Evolutionary conservation across 37 sponge, comb jelly and placozoan species (phyloP).

Genomic region (Petrosia ficiformis): DNA sequence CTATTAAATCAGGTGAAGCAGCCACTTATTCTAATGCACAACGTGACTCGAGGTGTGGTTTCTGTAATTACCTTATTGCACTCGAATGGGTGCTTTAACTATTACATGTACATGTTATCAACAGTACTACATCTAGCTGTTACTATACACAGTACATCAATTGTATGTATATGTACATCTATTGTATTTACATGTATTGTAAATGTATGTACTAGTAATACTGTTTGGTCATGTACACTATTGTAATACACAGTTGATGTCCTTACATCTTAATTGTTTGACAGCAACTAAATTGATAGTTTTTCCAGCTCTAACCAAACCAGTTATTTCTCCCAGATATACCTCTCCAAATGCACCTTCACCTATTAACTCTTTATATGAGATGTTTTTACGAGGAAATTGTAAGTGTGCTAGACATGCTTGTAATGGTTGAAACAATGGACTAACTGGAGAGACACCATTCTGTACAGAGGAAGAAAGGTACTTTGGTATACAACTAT

Average conservation of each 20-base stretch:
- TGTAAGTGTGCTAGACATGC: constrained; percentile 50
- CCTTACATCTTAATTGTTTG: constrained; percentile 80
- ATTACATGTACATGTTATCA: too few relatives aligned
- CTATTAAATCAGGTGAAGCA: too few relatives aligned
- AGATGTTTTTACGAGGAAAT: constrained; percentile 47
- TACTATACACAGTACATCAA: too few relatives aligned
- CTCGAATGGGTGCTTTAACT: too few relatives aligned
- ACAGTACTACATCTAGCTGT: too few relatives aligned
- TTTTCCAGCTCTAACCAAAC: constrained; percentile 33
- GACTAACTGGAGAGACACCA: constrained; percentile 36
- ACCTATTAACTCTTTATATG: constrained; percentile 44
- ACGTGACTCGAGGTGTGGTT: too few relatives aligned
- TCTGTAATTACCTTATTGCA: too few relatives aligned
- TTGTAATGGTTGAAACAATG: constrained; percentile 55
- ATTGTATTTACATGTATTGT: background rate
- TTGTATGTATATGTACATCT: too few relatives aligned
- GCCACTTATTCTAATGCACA: too few relatives aligned
- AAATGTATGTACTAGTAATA: background rate
- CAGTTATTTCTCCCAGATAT: constrained; percentile 33
- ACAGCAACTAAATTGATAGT: constrained; percentile 54
- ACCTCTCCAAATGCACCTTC: constrained; percentile 85
- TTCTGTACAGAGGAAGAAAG: constrained; percentile 12
- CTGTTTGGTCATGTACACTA: background rate
- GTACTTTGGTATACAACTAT: too few relatives aligned
- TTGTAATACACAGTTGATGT: constrained; percentile 50